phyloP scores from a whole-genome alignment of 2,797 vertebrate species.

The Sebastes wilsoni region DNA sequence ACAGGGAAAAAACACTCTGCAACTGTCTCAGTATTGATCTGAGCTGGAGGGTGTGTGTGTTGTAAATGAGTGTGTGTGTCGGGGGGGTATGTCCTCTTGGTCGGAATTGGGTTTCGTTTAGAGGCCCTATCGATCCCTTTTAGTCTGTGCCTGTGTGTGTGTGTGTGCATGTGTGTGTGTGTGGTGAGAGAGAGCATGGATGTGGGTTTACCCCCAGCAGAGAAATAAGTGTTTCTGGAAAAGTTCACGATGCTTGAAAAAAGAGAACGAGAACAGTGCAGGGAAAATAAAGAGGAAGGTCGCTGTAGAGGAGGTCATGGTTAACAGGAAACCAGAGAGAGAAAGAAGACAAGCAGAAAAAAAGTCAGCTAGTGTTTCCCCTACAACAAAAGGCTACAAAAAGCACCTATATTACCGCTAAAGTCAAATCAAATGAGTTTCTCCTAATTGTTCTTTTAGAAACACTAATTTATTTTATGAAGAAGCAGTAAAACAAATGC shows the following conservation, averaged over 20 bases:
- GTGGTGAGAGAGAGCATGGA: not conserved
- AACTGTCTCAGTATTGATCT: conserved; percentile 59
- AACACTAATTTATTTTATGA: not conserved
- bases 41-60: conserved; percentile 44
- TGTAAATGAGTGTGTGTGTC: not conserved
- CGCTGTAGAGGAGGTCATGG: not conserved
- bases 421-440: not conserved
- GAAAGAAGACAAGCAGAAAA: not conserved
- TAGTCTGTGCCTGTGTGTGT: conserved; percentile 26
- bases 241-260: conserved; percentile 1
- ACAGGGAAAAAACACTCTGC: conserved; percentile 27
- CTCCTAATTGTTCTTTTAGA: not conserved
- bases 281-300: conserved; percentile 38
- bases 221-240: conserved; percentile 4
- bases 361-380: not conserved
- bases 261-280: not conserved
- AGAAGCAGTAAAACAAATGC: not conserved
- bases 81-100: conserved; percentile 39
- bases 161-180: not conserved
- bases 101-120: conserved; percentile 66
- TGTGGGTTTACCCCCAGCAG: conserved; percentile 8
- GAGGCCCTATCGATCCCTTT: conserved; percentile 61
- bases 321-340: conserved; percentile 13
- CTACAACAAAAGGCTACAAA: not conserved
- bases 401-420: not conserved